Evolutionary conservation across 1,140 invertebrate genomes (phyloP).

Genomic region (Drosophila mojavensis): DNA sequence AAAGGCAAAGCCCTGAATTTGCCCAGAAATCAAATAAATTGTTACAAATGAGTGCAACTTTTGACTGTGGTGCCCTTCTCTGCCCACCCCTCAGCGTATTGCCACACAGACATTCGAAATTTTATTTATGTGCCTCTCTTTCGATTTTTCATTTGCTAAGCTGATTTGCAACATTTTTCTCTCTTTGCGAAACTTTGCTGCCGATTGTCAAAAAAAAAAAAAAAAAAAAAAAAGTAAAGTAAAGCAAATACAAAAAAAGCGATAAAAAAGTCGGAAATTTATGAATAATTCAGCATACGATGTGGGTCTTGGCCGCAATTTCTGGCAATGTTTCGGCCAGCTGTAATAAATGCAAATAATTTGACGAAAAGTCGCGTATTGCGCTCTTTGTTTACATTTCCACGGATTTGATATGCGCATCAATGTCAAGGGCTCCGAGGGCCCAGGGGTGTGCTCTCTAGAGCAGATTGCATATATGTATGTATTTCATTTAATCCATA

Average conservation of each 20-base stretch:
- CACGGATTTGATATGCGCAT: conserved; percentile 64
- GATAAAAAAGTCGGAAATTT: conserved; percentile 15
- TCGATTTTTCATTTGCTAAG: conserved; percentile 78
- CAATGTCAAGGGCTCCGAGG: conserved; percentile 55
- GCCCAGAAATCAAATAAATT: conserved; percentile 76
- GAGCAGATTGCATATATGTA: neutral
- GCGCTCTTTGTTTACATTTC: conserved; percentile 68
- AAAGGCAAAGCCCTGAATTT: conserved; percentile 34
- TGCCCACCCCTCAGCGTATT: no score
- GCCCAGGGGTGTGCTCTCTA: neutral
- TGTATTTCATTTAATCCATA: conserved; percentile 9
- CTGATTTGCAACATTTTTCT: conserved; percentile 54
- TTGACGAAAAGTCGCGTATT: conserved; percentile 72
- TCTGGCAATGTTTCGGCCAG: conserved; percentile 28
- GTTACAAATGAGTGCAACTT: conserved; percentile 82
- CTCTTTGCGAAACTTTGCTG: conserved; percentile 17
- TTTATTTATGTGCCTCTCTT: conserved; percentile 48
- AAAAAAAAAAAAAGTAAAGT: neutral
- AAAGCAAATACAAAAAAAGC: neutral
- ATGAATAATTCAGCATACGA: conserved; percentile 77
- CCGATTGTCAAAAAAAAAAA: conserved; percentile 4
- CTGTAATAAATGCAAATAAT: conserved; percentile 76
- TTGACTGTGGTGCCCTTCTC: conserved; percentile 28
- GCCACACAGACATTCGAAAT: conserved; percentile 18
- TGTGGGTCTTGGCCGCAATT: conserved; percentile 56